phyloP scores from a whole-genome alignment of 2,797 vertebrate species.

The Remorina albescens region DNA sequence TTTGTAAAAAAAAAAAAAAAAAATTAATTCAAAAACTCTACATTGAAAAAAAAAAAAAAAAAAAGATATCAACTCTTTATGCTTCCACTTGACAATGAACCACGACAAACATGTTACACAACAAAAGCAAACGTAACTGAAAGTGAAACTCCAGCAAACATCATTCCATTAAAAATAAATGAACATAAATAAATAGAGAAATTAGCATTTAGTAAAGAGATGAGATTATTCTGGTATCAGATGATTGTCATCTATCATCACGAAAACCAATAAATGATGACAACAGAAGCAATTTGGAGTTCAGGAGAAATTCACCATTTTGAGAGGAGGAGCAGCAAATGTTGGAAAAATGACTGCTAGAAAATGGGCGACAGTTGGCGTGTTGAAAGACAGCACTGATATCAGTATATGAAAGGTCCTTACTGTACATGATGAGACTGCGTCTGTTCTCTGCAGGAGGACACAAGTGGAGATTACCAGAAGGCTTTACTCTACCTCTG shows the following conservation, averaged over 20 bases:
- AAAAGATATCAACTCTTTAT: no score
- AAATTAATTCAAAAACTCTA: no score
- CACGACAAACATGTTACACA: no score
- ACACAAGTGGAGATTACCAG: slow-evolving; percentile 94
- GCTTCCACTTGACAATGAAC: no score
- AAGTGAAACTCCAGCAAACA: no score
- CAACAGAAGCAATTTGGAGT: not conserved
- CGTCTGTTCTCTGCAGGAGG: slow-evolving; percentile 84
- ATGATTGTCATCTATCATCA: not conserved
- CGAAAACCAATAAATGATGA: not conserved
- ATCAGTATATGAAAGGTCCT: not conserved
- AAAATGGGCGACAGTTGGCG: no score
- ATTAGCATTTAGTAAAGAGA: not conserved
- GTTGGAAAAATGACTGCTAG: no score
- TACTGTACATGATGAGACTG: not conserved
- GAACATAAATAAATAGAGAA: not conserved
- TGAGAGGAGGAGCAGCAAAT: slow-evolving; percentile 43
- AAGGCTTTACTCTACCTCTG: slow-evolving; percentile 93
- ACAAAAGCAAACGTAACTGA: no score
- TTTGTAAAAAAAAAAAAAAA: no score
- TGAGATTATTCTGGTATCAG: not conserved
- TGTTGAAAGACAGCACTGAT: no score
- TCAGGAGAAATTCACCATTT: slow-evolving; percentile 33
- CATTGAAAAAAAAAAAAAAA: no score
- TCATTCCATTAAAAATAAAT: no score